These are phyloP conservation scores for Virgularia gustaviana DNA, from an alignment of 92 coral and sea anemone genomes.

Conservation along the genomic window DNA sequence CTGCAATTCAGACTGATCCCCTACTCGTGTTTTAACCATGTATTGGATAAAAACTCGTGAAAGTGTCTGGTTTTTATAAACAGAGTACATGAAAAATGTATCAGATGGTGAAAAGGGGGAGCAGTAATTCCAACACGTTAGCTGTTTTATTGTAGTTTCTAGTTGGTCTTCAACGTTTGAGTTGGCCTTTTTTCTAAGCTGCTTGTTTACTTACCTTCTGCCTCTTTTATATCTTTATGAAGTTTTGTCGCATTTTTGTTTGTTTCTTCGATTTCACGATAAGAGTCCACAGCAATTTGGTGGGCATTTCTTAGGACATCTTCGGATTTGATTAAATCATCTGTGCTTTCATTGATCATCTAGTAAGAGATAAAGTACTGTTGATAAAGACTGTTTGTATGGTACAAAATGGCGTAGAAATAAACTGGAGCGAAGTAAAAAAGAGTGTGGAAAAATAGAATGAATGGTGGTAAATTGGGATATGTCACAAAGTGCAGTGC, in stretches of 20 bases:
- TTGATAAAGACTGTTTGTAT: neutral
- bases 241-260: conserved; percentile 67
- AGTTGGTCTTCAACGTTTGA: neutral
- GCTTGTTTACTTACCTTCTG: conserved; percentile 64
- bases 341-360: conserved; percentile 61
- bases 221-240: conserved; percentile 69
- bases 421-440: too few species aligned
- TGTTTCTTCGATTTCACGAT: conserved; percentile 55
- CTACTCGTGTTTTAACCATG: too few species aligned
- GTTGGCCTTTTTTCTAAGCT: neutral
- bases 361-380: conserved; percentile 15
- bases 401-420: neutral
- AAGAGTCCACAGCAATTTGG: conserved; percentile 55
- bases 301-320: conserved; percentile 53
- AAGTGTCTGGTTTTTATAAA: too few species aligned
- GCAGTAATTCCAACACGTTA: neutral
- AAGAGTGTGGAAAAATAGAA: too few species aligned
- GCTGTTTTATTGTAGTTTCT: neutral
- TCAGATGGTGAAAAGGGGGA: neutral
- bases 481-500: too few species aligned
- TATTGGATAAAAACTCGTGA: too few species aligned
- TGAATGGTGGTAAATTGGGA: too few species aligned
- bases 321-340: conserved; percentile 42
- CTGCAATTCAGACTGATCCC: too few species aligned
- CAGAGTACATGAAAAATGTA: too few species aligned